A percentile compares a stretch with the other conserved stretches of the same genome.
phyloP scores from a whole-genome alignment of 2,888 invertebrate species.

The Octonoba sinensis region DNA sequence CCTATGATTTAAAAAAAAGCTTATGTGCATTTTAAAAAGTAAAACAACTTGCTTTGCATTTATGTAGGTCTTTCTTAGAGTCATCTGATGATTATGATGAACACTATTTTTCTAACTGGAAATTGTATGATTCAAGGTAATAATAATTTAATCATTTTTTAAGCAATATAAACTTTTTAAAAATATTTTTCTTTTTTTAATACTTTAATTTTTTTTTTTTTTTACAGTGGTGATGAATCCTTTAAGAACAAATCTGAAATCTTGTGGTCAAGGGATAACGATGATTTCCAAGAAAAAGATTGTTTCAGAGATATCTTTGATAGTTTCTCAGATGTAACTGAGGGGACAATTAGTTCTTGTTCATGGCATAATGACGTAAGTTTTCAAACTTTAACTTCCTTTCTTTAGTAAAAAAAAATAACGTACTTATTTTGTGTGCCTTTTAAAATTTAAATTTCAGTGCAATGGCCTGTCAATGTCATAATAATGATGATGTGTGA shows the following conservation, averaged over 20 bases:
- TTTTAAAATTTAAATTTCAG: too few relatives aligned
- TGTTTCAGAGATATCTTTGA: slow-evolving; percentile 19
- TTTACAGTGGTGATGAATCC: slow-evolving; percentile 27
- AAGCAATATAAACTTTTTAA: too few relatives aligned
- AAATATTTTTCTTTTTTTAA: too few relatives aligned
- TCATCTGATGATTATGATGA: slow-evolving; percentile 1
- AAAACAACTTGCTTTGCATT: not conserved
- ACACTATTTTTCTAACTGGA: not conserved
- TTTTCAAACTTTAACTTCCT: not conserved
- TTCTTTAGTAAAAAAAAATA: not conserved
- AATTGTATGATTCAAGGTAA: not conserved
- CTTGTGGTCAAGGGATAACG: slow-evolving; percentile 38
- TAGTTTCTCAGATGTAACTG: slow-evolving; percentile 43
- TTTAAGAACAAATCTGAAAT: slow-evolving; percentile 37
- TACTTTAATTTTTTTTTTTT: not conserved
- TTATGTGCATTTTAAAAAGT: not conserved
- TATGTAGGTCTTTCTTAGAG: not conserved
- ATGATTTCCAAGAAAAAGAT: slow-evolving; percentile 19
- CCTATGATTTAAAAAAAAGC: not conserved
- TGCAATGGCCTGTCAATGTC: too few relatives aligned
- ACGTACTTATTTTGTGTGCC: too few relatives aligned
- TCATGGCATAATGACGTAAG: slow-evolving; percentile 60
- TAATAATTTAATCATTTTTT: too few relatives aligned
- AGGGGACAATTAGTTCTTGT: slow-evolving; percentile 41
- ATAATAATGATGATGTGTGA: too few relatives aligned